Percentiles rank a stretch among this genome's conserved stretches.
phyloP scores from a whole-genome alignment of 2,113 vertebrate genomes.

The Thunnus thynnus region DNA sequence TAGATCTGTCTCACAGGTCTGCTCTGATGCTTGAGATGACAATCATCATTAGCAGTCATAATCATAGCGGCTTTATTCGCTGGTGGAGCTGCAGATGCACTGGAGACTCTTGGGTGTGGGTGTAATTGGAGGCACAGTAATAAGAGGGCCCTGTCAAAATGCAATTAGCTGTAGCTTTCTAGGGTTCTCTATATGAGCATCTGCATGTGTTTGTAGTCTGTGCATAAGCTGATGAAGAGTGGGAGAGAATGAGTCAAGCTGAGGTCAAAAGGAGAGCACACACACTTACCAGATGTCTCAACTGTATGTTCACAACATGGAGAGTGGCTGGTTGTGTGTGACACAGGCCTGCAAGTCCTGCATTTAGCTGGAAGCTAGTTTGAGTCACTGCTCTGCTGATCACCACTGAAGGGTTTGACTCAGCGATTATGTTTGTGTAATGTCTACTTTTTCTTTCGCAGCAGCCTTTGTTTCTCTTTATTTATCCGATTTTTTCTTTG shows the following conservation, averaged over 20 bases:
- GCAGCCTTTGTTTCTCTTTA: too few species aligned
- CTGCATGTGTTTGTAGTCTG: background rate
- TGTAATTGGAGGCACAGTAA: slow-evolving; percentile 28
- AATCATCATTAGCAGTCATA: slow-evolving; percentile 23
- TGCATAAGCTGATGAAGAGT: background rate
- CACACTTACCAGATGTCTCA: background rate
- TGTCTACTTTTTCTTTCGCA: too few species aligned
- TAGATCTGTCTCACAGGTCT: background rate
- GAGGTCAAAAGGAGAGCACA: background rate
- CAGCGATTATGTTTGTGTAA: too few species aligned
- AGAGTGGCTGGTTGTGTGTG: background rate
- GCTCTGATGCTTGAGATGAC: slow-evolving; percentile 10
- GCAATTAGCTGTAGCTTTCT: slow-evolving; percentile 16
- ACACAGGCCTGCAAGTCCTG: background rate
- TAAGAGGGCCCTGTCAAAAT: slow-evolving; percentile 25
- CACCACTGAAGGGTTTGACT: background rate
- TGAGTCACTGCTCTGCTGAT: background rate
- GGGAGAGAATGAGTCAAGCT: background rate
- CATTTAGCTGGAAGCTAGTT: background rate
- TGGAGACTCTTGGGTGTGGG: slow-evolving; percentile 1
- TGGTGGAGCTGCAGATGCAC: slow-evolving; percentile 8
- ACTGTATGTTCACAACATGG: background rate
- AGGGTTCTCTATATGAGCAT: background rate
- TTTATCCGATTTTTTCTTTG: too few species aligned
- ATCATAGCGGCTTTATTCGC: slow-evolving; percentile 3